phyloP scores from a whole-genome alignment of 2,113 vertebrate species.

The Engystomops pustulosus region DNA sequence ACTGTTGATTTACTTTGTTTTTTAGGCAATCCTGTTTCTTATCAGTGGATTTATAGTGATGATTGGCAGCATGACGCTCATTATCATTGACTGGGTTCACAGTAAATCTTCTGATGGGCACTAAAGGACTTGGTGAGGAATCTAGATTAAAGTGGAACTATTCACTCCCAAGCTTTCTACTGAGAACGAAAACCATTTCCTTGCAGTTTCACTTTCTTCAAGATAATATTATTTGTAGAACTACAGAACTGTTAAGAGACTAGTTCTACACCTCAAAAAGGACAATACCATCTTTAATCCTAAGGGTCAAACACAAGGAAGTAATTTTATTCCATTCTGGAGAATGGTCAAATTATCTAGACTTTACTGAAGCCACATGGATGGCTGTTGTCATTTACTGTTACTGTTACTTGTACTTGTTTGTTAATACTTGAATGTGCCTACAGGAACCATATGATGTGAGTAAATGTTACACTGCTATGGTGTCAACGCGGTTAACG shows the following conservation, averaged over 20 bases:
- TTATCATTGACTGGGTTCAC: conserved; percentile 88
- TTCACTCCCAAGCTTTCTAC: conserved; percentile 71
- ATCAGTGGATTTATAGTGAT: conserved; percentile 87
- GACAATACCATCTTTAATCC: conserved; percentile 71
- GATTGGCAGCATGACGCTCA: conserved; percentile 87
- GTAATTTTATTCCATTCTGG: conserved; percentile 92
- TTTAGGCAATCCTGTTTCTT: conserved; percentile 87
- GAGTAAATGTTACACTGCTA: conserved; percentile 72
- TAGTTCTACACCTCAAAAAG: conserved; percentile 75
- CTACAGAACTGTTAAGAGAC: conserved; percentile 73
- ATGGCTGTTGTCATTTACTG: conserved; percentile 80
- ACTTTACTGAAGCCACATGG: conserved; percentile 87
- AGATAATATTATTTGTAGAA: conserved; percentile 70
- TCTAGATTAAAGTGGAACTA: conserved; percentile 67
- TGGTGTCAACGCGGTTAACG: conserved; percentile 75
- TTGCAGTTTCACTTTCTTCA: conserved; percentile 67
- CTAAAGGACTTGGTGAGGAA: conserved; percentile 65
- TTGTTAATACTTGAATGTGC: conserved; percentile 87
- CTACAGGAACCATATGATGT: conserved; percentile 85
- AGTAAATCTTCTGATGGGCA: conserved; percentile 68
- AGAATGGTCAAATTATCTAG: conserved; percentile 89
- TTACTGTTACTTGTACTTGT: conserved; percentile 83
- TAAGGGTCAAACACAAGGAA: conserved; percentile 80
- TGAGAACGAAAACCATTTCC: conserved; percentile 67
- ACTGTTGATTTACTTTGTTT: conserved; percentile 19